A percentile compares a stretch with the other conserved stretches of the same genome.
Evolutionary conservation across 2,113 vertebrate species (phyloP).

Genomic region (Microcebus ravelobensis): DNA sequence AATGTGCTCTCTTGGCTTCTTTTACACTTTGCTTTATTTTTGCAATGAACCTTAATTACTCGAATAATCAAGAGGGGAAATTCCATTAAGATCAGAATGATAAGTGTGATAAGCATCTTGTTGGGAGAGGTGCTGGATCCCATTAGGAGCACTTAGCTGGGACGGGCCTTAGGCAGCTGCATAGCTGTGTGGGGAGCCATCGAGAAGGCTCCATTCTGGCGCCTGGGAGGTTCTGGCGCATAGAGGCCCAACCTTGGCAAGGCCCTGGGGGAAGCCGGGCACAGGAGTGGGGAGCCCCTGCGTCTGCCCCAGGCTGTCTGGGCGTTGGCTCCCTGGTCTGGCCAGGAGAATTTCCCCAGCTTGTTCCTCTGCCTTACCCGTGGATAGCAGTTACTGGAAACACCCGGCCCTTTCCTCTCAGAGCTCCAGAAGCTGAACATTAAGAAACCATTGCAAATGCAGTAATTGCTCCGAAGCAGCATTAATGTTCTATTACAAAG

Average conservation of each 20-base stretch:
- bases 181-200: background rate
- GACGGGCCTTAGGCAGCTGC: background rate
- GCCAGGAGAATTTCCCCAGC: background rate
- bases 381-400: constrained; percentile 61
- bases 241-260: background rate
- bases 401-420: constrained; percentile 2
- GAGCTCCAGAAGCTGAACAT: constrained; percentile 64
- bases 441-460: constrained; percentile 74
- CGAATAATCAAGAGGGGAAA: constrained; percentile 49
- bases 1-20: background rate
- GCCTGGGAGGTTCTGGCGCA: background rate
- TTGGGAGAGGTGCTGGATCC: background rate
- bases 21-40: background rate
- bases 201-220: background rate
- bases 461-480: constrained; percentile 73
- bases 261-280: background rate
- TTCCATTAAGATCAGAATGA: constrained; percentile 40
- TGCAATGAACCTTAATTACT: constrained; percentile 36
- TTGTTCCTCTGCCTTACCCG: background rate
- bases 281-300: background rate
- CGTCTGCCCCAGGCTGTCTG: background rate
- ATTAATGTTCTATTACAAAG: constrained; percentile 74
- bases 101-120: background rate
- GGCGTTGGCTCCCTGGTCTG: accelerated
- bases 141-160: background rate